Conservation (phyloP, 2,888 invertebrate genomes). For the Hypomecis atomaria region DNA sequence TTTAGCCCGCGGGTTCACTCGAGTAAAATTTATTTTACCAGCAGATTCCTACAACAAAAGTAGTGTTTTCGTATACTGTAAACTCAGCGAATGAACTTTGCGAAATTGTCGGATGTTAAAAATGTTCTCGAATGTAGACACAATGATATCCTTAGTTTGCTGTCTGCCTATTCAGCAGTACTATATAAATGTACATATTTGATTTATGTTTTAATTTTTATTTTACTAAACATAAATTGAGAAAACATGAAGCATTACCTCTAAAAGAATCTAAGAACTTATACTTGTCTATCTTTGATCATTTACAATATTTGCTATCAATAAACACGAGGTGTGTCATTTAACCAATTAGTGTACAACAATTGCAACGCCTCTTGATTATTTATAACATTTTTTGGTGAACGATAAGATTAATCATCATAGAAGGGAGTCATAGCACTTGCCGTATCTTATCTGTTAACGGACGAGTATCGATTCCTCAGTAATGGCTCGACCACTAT, state of each 20-base stretch:
- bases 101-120: too few relatives aligned
- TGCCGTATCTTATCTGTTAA: constrained; percentile 68
- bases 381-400: constrained; percentile 53
- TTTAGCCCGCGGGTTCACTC: too few relatives aligned
- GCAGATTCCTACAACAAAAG: too few relatives aligned
- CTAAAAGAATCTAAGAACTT: not conserved
- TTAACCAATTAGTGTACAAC: constrained; percentile 18
- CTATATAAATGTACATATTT: too few relatives aligned
- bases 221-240: not conserved
- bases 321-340: constrained; percentile 8
- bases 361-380: constrained; percentile 45
- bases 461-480: constrained; percentile 67
- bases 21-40: too few relatives aligned
- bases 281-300: not conserved
- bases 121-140: too few relatives aligned
- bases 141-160: too few relatives aligned
- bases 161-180: too few relatives aligned
- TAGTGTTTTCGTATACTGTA: too few relatives aligned
- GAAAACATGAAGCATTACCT: not conserved
- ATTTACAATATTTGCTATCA: constrained; percentile 10
- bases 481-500: constrained; percentile 57
- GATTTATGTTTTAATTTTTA: too few relatives aligned
- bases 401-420: constrained; percentile 72
- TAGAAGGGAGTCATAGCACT: constrained; percentile 55
- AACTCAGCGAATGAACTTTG: too few relatives aligned